Evolutionary conservation across 2,888 invertebrate species (phyloP).

Genomic region (Drosophila flavopinicola): DNA sequence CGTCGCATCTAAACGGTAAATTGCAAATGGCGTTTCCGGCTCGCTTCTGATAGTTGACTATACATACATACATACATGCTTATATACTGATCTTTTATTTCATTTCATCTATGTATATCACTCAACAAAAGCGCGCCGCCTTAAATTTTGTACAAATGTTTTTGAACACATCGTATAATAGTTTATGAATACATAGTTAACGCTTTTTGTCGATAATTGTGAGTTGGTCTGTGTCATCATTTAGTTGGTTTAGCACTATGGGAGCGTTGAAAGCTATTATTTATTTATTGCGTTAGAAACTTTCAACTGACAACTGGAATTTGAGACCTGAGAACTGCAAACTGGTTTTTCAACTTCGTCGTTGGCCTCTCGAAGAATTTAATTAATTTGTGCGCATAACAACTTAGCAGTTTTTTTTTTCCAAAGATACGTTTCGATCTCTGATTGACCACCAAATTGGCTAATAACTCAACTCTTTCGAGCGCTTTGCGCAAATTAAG

Average conservation of each 20-base stretch:
- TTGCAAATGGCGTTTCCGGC: conserved; percentile 69
- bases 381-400: conserved; percentile 64
- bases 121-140: conserved; percentile 11
- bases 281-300: conserved; percentile 53
- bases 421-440: conserved; percentile 25
- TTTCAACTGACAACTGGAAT: conserved; percentile 42
- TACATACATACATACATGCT: conserved; percentile 2
- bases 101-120: too few relatives aligned
- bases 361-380: conserved; percentile 44
- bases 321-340: conserved; percentile 33
- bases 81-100: neutral
- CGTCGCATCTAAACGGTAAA: conserved; percentile 43
- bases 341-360: conserved; percentile 63
- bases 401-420: conserved; percentile 34
- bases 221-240: conserved; percentile 2
- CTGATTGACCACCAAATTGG: conserved; percentile 47
- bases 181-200: neutral
- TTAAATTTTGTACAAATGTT: neutral
- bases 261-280: conserved; percentile 48
- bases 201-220: conserved; percentile 1
- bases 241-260: conserved; percentile 11
- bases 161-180: neutral
- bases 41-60: conserved; percentile 13
- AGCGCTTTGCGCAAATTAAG: conserved; percentile 28
- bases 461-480: conserved; percentile 47